Evolutionary conservation across 35 echinoderm and acorn worm species (phyloP).

Genomic region (Hemicentrotus pulcherrimus): DNA sequence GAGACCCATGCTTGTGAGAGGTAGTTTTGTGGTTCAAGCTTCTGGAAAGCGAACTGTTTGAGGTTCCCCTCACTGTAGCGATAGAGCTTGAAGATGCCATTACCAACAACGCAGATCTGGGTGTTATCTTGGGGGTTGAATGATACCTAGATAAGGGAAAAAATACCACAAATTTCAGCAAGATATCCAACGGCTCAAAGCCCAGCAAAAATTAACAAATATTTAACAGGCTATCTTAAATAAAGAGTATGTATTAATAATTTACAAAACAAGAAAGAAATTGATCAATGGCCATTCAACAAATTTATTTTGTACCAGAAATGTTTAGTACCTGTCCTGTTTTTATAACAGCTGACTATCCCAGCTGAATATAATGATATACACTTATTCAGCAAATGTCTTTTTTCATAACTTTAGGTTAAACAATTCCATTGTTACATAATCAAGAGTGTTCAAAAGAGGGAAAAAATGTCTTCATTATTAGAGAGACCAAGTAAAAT

Average conservation of each 20-base stretch:
- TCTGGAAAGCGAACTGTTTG: constrained; percentile 99
- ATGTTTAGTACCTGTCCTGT: not conserved
- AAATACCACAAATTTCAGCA: not conserved
- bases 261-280: not conserved
- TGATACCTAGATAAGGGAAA: constrained; percentile 70
- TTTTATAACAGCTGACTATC: not conserved
- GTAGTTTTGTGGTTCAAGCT: constrained; percentile 97
- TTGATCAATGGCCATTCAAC: not conserved
- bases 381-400: not conserved
- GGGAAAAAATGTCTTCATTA: too few relatives aligned
- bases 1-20: constrained; percentile 96
- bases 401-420: not conserved
- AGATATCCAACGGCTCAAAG: not conserved
- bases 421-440: too few relatives aligned
- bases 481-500: too few relatives aligned
- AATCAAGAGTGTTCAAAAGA: too few relatives aligned
- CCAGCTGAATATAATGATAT: not conserved
- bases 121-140: constrained; percentile 99
- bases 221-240: not conserved
- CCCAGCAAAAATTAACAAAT: not conserved
- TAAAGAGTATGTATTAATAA: not conserved
- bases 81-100: constrained; percentile 97
- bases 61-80: constrained; percentile 99
- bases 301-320: too few relatives aligned
- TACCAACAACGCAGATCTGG: constrained; percentile 93